Percentiles rank a stretch among this genome's conserved stretches.
These are phyloP conservation scores for Polylopha cassiicola DNA, from an alignment of 2,888 invertebrate species.

Conservation along the genomic window DNA sequence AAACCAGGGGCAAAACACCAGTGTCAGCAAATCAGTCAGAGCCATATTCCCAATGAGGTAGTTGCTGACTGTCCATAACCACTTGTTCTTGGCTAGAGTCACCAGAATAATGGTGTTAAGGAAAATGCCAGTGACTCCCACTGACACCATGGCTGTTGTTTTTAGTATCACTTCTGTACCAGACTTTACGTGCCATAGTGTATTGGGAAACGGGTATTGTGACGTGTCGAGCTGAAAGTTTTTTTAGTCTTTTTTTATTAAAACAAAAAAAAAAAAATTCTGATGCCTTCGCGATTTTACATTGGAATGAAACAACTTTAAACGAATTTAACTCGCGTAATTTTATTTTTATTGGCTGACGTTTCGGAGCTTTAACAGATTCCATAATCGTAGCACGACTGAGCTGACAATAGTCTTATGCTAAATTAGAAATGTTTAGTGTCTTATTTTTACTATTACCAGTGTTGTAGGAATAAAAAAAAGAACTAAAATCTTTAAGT, in stretches of 20 bases:
- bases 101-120: conserved; percentile 81
- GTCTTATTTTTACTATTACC: too few relatives aligned
- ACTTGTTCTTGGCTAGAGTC: conserved; percentile 78
- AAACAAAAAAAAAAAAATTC: too few relatives aligned
- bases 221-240: conserved; percentile 59
- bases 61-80: conserved; percentile 83
- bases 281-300: too few relatives aligned
- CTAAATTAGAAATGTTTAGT: too few relatives aligned
- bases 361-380: too few relatives aligned
- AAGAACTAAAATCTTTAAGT: too few relatives aligned
- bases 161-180: conserved; percentile 79
- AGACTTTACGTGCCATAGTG: conserved; percentile 80
- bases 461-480: too few relatives aligned
- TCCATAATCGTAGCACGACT: too few relatives aligned
- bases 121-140: conserved; percentile 81
- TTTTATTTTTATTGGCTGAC: too few relatives aligned
- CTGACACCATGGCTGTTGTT: conserved; percentile 74
- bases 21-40: conserved; percentile 80
- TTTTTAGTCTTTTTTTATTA: not conserved
- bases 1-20: conserved; percentile 85
- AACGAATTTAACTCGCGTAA: too few relatives aligned
- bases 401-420: too few relatives aligned
- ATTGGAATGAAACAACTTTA: too few relatives aligned
- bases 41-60: conserved; percentile 86
- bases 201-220: conserved; percentile 75